Evolutionary conservation across 2,888 invertebrate genomes (phyloP).

Genomic region (Scaeva pyrastri): DNA sequence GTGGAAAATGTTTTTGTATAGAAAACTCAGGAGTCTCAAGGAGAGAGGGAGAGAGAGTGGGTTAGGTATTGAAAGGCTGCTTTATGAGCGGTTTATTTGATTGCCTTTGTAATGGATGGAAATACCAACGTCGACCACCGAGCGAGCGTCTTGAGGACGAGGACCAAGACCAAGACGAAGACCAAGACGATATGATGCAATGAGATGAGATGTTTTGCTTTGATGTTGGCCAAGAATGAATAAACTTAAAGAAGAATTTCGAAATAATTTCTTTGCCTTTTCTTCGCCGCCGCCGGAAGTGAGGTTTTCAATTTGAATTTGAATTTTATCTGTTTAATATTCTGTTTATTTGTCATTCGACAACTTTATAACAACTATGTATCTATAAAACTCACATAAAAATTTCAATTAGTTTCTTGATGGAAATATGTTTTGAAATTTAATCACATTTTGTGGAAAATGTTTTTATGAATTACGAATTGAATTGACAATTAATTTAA

Average conservation of each 20-base stretch:
- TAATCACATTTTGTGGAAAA: too few relatives aligned
- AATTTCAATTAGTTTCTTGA: too few relatives aligned
- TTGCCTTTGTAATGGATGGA: constrained; percentile 34
- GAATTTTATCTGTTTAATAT: background rate
- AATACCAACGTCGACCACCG: background rate
- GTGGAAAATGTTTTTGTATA: constrained; percentile 49
- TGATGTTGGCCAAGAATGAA: constrained; percentile 8
- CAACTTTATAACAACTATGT: too few relatives aligned
- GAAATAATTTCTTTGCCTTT: background rate
- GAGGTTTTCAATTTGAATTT: background rate
- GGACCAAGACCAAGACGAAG: background rate
- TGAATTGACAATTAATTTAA: too few relatives aligned
- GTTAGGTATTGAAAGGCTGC: constrained; percentile 1
- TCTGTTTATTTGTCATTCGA: background rate
- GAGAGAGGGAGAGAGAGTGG: too few relatives aligned
- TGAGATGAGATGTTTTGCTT: background rate
- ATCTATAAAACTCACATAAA: too few relatives aligned
- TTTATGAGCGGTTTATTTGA: constrained; percentile 61
- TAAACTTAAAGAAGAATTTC: constrained; percentile 28
- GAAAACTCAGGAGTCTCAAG: constrained; percentile 1
- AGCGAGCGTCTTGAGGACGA: background rate
- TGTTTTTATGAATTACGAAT: too few relatives aligned
- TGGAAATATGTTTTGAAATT: too few relatives aligned
- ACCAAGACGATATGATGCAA: too few relatives aligned
- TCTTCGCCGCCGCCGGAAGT: too few relatives aligned